Conservation (phyloP, 2,888 invertebrate species). For the Ochropleura plecta region DNA sequence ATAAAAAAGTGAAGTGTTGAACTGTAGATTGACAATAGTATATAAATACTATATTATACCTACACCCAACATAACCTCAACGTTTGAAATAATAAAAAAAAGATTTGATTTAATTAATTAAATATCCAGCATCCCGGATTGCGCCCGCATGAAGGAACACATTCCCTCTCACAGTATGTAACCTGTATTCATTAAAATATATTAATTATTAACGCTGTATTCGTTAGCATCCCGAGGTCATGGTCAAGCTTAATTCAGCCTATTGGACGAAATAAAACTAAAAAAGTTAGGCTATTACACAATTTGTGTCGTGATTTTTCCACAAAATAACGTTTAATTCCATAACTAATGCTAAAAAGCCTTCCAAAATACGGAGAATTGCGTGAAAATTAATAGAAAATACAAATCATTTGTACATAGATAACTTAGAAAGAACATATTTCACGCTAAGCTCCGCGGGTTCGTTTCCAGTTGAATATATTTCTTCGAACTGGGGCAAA, state of each 20-base stretch:
- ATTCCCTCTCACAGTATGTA: background rate
- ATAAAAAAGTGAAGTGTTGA: no score
- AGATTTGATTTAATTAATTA: no score
- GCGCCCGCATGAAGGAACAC: background rate
- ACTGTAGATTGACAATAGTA: no score
- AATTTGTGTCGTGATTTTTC: background rate
- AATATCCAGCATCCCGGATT: no score
- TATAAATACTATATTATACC: no score
- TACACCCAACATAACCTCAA: no score
- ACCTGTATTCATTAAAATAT: background rate
- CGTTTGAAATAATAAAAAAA: no score
- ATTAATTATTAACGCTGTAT: no score
- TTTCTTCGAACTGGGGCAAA: conserved; percentile 66
- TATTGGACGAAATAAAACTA: background rate
- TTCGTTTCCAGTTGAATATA: conserved; percentile 64
- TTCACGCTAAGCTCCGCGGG: conserved; percentile 61
- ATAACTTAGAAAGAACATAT: conserved; percentile 61
- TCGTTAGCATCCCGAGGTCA: no score
- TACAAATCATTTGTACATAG: conserved; percentile 57
- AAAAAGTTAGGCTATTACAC: background rate
- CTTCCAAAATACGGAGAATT: background rate
- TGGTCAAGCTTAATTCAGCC: no score
- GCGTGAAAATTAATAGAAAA: conserved; percentile 55
- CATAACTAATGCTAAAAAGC: background rate
- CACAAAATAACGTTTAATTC: background rate